Percentiles rank a stretch among this genome's conserved stretches.
Conservation (phyloP, 2,888 invertebrate species). For the Diplolepis rosae region DNA sequence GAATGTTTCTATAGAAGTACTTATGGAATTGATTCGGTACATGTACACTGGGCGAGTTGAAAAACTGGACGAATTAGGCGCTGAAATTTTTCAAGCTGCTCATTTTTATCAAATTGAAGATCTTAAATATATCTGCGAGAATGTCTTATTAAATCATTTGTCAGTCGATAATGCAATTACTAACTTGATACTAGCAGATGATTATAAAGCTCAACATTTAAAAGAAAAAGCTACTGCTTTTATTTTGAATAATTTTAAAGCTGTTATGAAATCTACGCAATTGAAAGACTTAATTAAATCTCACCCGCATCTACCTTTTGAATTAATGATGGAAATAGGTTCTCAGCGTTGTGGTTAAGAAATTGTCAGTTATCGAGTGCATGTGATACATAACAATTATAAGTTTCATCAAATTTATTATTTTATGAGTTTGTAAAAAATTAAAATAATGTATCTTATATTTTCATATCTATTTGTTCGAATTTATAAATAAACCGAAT, state of each 20-base stretch:
- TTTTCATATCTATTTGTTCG: no score
- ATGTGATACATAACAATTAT: no score
- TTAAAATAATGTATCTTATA: no score
- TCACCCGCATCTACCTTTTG: neutral
- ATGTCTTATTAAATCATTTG: neutral
- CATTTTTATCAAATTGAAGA: neutral
- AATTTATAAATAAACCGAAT: no score
- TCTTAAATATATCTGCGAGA: neutral
- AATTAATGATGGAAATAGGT: neutral
- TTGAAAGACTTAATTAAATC: neutral
- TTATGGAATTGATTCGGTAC: neutral
- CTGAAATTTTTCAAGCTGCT: neutral
- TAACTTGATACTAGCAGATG: neutral
- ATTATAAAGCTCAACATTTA: neutral
- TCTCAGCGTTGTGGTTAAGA: no score
- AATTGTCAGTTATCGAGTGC: no score
- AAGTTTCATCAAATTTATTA: no score
- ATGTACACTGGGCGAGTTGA: constrained; percentile 30
- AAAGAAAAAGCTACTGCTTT: neutral
- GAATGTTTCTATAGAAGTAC: neutral
- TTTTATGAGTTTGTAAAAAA: no score
- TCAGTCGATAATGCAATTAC: neutral
- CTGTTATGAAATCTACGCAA: neutral
- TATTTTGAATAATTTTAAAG: neutral
- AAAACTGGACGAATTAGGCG: neutral